Percentiles rank a stretch among this genome's conserved stretches.
Evolutionary conservation across 2,797 vertebrate species (phyloP).

Genomic region (Varecia variegata): DNA sequence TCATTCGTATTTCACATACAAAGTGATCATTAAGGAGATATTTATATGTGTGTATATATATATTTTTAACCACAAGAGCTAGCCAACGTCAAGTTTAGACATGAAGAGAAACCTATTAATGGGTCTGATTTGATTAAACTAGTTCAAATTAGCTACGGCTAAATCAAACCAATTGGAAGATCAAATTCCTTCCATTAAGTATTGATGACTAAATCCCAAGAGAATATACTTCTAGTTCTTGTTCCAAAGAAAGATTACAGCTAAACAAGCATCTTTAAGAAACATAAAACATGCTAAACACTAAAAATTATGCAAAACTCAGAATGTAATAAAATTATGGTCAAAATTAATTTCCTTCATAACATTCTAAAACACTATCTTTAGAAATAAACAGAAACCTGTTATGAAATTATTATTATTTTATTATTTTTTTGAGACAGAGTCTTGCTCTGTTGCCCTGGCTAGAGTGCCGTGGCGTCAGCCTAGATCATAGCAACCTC

Average conservation of each 20-base stretch:
- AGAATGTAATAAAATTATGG: neutral
- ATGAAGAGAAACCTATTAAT: neutral
- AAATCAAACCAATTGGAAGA: neutral
- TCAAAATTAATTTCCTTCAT: conserved; percentile 10
- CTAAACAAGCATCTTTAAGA: neutral
- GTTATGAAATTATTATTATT: neutral
- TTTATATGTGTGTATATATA: neutral
- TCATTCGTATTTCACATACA: neutral
- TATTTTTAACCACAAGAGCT: neutral
- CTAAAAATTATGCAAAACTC: neutral
- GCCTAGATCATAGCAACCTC: too few relatives aligned
- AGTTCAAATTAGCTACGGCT: neutral
- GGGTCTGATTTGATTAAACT: neutral
- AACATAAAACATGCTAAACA: neutral
- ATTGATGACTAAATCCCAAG: neutral
- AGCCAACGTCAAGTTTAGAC: neutral
- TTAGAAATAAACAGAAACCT: conserved; percentile 37
- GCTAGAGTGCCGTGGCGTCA: too few relatives aligned
- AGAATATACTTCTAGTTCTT: neutral
- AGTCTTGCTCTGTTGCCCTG: too few relatives aligned
- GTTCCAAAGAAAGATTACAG: neutral
- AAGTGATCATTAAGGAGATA: neutral
- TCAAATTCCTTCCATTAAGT: neutral
- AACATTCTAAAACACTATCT: neutral
- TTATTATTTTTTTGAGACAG: too few relatives aligned